Evolutionary conservation across 2,888 invertebrate species (phyloP).

Genomic region (Stenchaetothrips biformis): DNA sequence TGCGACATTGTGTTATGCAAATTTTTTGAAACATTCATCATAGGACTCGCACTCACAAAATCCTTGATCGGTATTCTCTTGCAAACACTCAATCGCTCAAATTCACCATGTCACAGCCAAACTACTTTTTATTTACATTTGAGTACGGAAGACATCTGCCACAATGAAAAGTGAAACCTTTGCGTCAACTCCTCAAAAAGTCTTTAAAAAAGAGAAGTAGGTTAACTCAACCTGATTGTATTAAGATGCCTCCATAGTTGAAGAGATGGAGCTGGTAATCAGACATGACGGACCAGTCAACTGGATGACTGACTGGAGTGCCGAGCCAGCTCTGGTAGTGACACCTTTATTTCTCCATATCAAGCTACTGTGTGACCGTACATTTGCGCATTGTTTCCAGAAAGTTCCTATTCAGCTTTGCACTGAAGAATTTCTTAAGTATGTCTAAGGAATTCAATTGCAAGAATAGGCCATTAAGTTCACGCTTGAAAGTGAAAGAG

Average conservation of each 20-base stretch:
- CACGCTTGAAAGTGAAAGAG: not conserved
- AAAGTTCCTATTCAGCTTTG: no score
- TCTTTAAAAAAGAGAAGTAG: not conserved
- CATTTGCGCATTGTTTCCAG: no score
- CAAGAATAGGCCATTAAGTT: not conserved
- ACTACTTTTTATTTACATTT: slow-evolving; percentile 14
- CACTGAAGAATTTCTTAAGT: no score
- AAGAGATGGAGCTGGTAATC: no score
- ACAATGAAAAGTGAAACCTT: slow-evolving; percentile 18
- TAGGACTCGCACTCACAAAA: not conserved
- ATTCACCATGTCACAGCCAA: slow-evolving; percentile 11
- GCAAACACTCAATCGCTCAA: not conserved
- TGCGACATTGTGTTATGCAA: slow-evolving; percentile 10
- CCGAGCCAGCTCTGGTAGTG: no score
- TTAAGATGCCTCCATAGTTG: no score
- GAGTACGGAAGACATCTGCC: slow-evolving; percentile 22
- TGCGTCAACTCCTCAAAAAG: not conserved
- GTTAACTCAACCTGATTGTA: not conserved
- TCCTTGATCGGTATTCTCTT: not conserved
- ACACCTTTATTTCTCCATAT: no score
- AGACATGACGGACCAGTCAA: no score
- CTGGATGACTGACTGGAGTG: no score
- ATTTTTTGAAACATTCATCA: not conserved
- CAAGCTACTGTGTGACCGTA: no score
- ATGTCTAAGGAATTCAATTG: not conserved